These are phyloP conservation scores for Teleopsis dalmanni DNA, from an alignment of 1,140 invertebrate species.

Conservation along the genomic window DNA sequence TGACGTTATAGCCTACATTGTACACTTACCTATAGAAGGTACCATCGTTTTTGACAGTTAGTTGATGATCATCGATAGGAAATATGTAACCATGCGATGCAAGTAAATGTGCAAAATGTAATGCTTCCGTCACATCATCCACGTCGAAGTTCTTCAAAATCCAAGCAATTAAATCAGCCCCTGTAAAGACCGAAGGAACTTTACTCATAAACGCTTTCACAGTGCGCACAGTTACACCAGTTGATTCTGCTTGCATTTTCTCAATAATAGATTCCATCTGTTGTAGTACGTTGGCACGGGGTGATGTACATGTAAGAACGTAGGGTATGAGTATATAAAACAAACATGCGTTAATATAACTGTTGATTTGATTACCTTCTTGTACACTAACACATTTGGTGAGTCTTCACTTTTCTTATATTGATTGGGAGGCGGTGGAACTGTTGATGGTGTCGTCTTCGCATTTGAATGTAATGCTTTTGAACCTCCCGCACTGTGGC, in stretches of 20 bases:
- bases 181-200: conserved; percentile 85
- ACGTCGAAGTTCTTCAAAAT: conserved; percentile 87
- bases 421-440: conserved; percentile 20
- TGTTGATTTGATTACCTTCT: conserved; percentile 28
- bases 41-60: conserved; percentile 96
- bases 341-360: background rate
- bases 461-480: background rate
- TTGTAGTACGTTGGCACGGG: conserved; percentile 19
- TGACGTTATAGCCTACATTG: no score
- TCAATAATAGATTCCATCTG: conserved; percentile 96
- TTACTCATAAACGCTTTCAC: conserved; percentile 99
- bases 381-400: conserved; percentile 43
- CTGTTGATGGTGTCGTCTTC: background rate
- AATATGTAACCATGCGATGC: conserved; percentile 98
- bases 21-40: conserved; percentile 87
- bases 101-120: conserved; percentile 92
- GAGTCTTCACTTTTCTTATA: conserved; percentile 38
- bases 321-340: background rate
- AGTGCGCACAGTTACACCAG: conserved; percentile 90
- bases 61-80: conserved; percentile 96
- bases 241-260: conserved; percentile 91
- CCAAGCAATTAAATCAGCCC: conserved; percentile 88
- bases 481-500: conserved; percentile 3
- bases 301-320: no score
- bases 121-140: conserved; percentile 86